Conservation (phyloP, 2,888 invertebrate species). For the Drosophila mayaguana region DNA sequence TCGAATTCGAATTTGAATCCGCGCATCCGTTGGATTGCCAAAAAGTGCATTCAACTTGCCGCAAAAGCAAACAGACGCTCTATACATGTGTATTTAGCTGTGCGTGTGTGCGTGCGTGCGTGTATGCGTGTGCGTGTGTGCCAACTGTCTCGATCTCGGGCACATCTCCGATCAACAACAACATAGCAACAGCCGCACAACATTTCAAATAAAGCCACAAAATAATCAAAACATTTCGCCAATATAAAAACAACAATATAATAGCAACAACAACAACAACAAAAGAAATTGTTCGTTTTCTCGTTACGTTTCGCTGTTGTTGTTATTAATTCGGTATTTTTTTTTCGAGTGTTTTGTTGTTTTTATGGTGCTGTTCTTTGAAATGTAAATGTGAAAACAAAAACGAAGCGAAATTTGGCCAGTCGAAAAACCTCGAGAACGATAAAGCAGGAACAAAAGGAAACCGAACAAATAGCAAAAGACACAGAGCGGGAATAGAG, state of each 20-base stretch:
- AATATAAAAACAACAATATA: slow-evolving; percentile 15
- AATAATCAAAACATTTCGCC: slow-evolving; percentile 49
- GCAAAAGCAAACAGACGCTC: slow-evolving; percentile 25
- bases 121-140: background rate
- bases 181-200: slow-evolving; percentile 11
- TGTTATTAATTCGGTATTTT: slow-evolving; percentile 23
- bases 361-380: slow-evolving; percentile 26
- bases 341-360: slow-evolving; percentile 33
- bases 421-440: slow-evolving; percentile 9
- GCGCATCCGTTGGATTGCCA: slow-evolving; percentile 12
- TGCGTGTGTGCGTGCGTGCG: background rate
- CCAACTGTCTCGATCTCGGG: slow-evolving; percentile 48
- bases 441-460: slow-evolving; percentile 11
- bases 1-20: background rate
- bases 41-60: slow-evolving; percentile 69
- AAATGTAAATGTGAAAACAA: slow-evolving; percentile 31
- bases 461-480: slow-evolving; percentile 10
- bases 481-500: background rate
- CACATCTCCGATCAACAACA: no score
- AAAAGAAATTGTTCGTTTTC: slow-evolving; percentile 32
- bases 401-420: slow-evolving; percentile 15
- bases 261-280: no score
- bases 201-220: slow-evolving; percentile 28
- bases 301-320: slow-evolving; percentile 32
- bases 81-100: background rate